These are phyloP conservation scores for Saccopteryx leptura DNA, from an alignment of 2,113 vertebrate species.

Conservation along the genomic window DNA sequence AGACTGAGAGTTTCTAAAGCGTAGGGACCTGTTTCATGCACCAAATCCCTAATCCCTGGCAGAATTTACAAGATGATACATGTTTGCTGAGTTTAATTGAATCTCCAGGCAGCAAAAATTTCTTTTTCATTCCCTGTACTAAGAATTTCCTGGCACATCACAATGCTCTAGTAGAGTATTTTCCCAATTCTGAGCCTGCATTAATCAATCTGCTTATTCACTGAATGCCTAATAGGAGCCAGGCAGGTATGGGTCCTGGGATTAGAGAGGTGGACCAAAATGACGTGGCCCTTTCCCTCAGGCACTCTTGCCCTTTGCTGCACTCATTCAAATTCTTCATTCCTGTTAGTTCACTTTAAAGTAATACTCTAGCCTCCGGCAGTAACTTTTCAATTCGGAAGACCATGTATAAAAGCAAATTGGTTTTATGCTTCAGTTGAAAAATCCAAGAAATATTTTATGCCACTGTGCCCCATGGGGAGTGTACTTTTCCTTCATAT, in stretches of 20 bases:
- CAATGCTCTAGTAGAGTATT: neutral
- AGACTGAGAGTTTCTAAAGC: neutral
- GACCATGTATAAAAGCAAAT: neutral
- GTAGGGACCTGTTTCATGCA: neutral
- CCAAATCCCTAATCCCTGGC: neutral
- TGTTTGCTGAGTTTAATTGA: neutral
- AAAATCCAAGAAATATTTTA: conserved; percentile 21
- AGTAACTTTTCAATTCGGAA: conserved; percentile 37
- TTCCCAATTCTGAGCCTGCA: neutral
- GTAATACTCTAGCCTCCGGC: neutral
- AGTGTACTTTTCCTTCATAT: neutral
- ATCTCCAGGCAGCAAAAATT: neutral
- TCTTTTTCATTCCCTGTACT: conserved; percentile 8
- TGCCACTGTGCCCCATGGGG: neutral
- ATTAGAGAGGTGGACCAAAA: neutral
- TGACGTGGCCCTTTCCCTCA: neutral
- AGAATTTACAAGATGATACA: conserved; percentile 8
- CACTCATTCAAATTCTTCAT: conserved; percentile 7
- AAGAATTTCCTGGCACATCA: neutral
- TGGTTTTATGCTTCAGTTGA: neutral
- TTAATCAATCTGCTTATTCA: neutral
- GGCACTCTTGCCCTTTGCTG: neutral
- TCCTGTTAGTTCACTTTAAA: conserved; percentile 28
- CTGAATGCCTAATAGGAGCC: neutral
- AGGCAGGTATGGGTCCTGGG: neutral